phyloP scores from a whole-genome alignment of 2,113 vertebrate genomes.

The Callospermophilus lateralis region DNA sequence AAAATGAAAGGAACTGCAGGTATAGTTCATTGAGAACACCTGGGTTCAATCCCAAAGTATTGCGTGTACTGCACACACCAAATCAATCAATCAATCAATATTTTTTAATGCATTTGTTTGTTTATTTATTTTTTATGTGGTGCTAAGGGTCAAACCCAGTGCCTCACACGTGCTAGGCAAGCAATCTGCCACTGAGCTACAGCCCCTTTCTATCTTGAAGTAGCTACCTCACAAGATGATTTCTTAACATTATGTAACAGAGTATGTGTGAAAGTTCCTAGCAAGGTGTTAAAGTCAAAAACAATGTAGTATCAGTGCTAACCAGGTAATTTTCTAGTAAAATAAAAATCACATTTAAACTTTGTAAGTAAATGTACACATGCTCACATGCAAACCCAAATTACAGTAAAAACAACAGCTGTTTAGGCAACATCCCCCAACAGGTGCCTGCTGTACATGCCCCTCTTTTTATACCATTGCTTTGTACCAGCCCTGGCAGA shows the following conservation, averaged over 20 bases:
- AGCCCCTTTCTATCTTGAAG: too few relatives aligned
- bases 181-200: too few relatives aligned
- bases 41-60: too few relatives aligned
- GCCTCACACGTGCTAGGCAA: too few relatives aligned
- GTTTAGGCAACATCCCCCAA: neutral
- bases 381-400: neutral
- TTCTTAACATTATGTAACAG: neutral
- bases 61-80: too few relatives aligned
- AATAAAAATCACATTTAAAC: neutral
- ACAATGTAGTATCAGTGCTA: neutral
- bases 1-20: too few relatives aligned
- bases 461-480: neutral
- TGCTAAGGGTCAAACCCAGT: too few relatives aligned
- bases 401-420: neutral
- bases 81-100: too few relatives aligned
- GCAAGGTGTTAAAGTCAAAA: neutral
- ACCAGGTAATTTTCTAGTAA: slow-evolving; percentile 5
- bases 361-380: neutral
- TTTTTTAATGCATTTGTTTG: too few relatives aligned
- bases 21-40: too few relatives aligned
- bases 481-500: neutral
- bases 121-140: too few relatives aligned
- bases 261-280: neutral
- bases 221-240: neutral
- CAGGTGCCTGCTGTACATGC: accelerated